phyloP scores from a whole-genome alignment of 2,888 invertebrate species.

The Tinea pellionella region DNA sequence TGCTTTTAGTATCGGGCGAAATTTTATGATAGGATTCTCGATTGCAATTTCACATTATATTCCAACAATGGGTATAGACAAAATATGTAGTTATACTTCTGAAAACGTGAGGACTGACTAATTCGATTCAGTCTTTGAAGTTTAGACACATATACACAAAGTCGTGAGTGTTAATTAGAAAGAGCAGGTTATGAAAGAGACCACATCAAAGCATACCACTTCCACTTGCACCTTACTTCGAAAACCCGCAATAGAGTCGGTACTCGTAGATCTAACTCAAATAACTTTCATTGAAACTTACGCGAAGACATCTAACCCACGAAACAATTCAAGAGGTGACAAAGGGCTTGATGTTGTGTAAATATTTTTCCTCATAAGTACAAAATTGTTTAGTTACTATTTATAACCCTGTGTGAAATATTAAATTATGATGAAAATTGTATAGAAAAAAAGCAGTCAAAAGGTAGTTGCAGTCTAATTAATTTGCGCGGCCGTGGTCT shows the following conservation, averaged over 20 bases:
- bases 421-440: too few relatives aligned
- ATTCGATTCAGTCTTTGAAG: background rate
- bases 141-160: background rate
- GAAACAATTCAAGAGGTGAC: background rate
- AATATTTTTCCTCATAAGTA: too few relatives aligned
- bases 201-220: constrained; percentile 10
- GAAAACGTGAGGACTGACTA: background rate
- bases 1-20: too few relatives aligned
- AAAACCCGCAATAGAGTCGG: background rate
- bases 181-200: constrained; percentile 9
- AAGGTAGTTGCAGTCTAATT: too few relatives aligned
- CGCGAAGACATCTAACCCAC: background rate
- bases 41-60: too few relatives aligned
- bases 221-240: constrained; percentile 5
- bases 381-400: too few relatives aligned
- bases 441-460: too few relatives aligned
- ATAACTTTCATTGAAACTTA: background rate
- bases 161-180: constrained; percentile 8
- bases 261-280: background rate
- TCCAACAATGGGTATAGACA: too few relatives aligned
- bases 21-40: too few relatives aligned
- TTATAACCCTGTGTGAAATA: too few relatives aligned
- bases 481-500: too few relatives aligned
- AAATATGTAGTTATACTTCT: too few relatives aligned
- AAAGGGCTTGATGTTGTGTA: background rate